Conservation (phyloP, 2,113 vertebrate genomes). For the Hypanus sabinus region DNA sequence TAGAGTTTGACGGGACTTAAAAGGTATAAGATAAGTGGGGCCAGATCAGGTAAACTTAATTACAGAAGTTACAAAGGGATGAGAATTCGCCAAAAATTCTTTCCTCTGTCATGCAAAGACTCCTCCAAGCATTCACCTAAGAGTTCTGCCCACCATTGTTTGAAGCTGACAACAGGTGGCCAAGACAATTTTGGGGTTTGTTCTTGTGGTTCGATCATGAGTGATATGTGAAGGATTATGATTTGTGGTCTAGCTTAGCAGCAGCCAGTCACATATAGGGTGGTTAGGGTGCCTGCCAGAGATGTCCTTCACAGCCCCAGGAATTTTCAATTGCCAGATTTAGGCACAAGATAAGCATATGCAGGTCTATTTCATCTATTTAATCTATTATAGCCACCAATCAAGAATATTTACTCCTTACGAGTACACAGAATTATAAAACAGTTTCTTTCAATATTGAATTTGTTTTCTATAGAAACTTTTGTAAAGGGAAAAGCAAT, state of each 20-base stretch:
- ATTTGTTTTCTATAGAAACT: not conserved
- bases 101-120: not conserved
- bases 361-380: not conserved
- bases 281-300: no score
- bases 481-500: not conserved
- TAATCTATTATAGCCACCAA: not conserved
- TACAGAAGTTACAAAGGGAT: not conserved
- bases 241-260: not conserved
- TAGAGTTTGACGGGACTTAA: no score
- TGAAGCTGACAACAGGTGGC: not conserved
- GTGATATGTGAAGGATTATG: no score
- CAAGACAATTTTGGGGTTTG: not conserved
- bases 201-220: no score
- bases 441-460: not conserved
- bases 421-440: not conserved
- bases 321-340: not conserved
- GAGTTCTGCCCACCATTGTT: not conserved
- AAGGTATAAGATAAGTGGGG: not conserved
- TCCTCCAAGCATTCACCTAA: not conserved
- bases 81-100: not conserved
- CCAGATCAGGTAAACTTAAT: not conserved
- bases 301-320: no score
- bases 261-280: not conserved
- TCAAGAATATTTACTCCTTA: not conserved
- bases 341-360: not conserved